These are phyloP conservation scores for Ctenoplectra terminalis DNA, from an alignment of 1,140 invertebrate species.

Conservation along the genomic window DNA sequence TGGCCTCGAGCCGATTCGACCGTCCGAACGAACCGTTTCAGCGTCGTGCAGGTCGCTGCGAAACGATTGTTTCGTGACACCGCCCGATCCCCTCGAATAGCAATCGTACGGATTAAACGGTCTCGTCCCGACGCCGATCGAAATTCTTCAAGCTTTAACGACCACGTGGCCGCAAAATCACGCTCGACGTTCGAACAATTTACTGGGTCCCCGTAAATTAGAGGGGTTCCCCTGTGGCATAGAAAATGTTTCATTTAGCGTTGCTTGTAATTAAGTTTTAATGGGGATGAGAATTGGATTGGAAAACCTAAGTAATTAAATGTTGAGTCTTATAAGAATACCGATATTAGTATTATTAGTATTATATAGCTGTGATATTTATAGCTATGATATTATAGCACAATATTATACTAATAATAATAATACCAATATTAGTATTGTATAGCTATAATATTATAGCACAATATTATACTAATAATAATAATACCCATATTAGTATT, in stretches of 20 bases:
- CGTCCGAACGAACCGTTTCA: neutral
- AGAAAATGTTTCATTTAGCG: neutral
- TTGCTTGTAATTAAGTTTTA: neutral
- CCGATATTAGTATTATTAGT: too few relatives aligned
- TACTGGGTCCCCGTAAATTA: neutral
- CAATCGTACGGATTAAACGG: constrained; percentile 15
- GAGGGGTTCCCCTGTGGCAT: neutral
- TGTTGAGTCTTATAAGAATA: too few relatives aligned
- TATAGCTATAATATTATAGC: too few relatives aligned
- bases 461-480: too few relatives aligned
- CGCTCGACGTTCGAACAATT: constrained; percentile 4
- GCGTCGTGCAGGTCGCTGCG: neutral
- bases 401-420: too few relatives aligned
- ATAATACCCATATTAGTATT: too few relatives aligned
- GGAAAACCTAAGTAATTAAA: neutral
- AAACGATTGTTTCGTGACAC: constrained; percentile 21
- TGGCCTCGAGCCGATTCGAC: constrained; percentile 13
- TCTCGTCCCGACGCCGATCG: neutral
- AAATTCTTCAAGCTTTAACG: constrained; percentile 8
- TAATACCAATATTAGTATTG: too few relatives aligned
- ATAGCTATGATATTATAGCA: too few relatives aligned
- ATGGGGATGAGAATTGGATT: neutral
- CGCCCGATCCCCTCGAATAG: constrained; percentile 4
- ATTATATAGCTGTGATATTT: too few relatives aligned
- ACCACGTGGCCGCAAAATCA: constrained; percentile 4